Evolutionary conservation across 2,888 invertebrate genomes (phyloP), one percentile per base, ranked within the genome.

Genomic region (Luperina nickerlii): DNA sequence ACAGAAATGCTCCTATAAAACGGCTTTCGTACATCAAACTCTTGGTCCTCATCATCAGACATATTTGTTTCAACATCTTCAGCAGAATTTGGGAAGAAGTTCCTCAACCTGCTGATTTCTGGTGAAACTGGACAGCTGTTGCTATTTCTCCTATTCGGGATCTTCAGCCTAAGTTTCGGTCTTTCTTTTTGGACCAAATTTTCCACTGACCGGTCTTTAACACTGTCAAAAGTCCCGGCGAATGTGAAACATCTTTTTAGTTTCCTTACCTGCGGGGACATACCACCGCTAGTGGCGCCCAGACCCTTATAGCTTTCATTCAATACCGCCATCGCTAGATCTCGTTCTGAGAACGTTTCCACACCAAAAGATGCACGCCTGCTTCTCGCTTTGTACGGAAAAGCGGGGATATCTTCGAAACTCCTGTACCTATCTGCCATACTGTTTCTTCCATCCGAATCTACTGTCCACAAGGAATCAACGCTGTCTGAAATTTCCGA

Each of bases 361-460:
- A 92, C 87, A 74, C 94, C 95, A 27, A 91, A 93, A 91, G 96
- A 96, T 95, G 94, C 95, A 63, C 95, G 94, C 90, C 96, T 94
- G 90, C 94, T 96, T 96, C 92, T 96, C 95, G 90, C 90, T 91
- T 88, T 92, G 4, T 80, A 68, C 76, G 92, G 95, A 95, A 96
- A 95, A 95, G 94, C 93, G 57, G 95, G 94, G 87, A 96, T 94
- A 95, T 96, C 96, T 89, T 96, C 96, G 77, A 95, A 94, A 90
- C 96, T 96, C 84, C 92, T 94, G 78, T 93, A 93, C 85, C 91
- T 92, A 70, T 95, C 95, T 63, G 85, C 74, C 42, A 89, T 86
- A 81, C 88, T 89, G 48, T 90, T 90, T 24, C 89, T 89, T 66
- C 90, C 92, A 48, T 93, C 93, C 0, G 95, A 94, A 68, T 94